Base-by-base conservation (phyloP, 2,888 invertebrate genomes). In the Brenthis ino region DNA sequence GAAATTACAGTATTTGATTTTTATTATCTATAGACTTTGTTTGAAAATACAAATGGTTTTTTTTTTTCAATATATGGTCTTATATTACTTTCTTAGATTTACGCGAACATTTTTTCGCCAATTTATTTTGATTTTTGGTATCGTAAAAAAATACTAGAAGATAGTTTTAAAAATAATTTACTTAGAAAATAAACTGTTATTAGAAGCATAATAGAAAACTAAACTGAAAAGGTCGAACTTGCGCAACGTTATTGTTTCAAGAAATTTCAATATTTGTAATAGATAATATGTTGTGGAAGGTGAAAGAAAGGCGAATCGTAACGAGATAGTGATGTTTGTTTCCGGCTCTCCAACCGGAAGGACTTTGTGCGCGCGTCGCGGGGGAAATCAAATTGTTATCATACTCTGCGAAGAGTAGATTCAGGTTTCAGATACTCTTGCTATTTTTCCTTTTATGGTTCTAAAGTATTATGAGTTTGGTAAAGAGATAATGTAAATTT, bases 271-370 rank as follows among this genome's bases (percentile, higher is more conserved):
- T 43, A 43, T 43, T 43, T 43, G 8, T 43, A 43, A 16, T 51
- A 20, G 11, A 28, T 33, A 51, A 28, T 33, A 51, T 20, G 8
- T n/a, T 33, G 28, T 13, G 51, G 50, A 16, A 67, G 61, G 6
- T 48, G 33, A 56, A 54, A 28, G 37, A 16, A 51, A 11, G 33
- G 53, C 64, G 53, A 20, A 65, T 60, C 48, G 13, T 28, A 57
- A 65, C 65, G 56, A 60, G 43, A 60, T 50, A 47, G 16, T 37
- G 54, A 50, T 63, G 65, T 63, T 58, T 55, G 63, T 55, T 57
- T 56, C 66, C 33, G 65, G 57, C 64, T 58, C 61, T 53, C 56
- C 47, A 58, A 68, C 67, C 67, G 70, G 70, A 67, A 61, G 53
- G 50, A 13, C 60, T 65, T 58, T 28, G 68, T 47, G 51, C 61